Evolutionary conservation across 2,797 vertebrate species (phyloP).

Genomic region (Helarctos malayanus): DNA sequence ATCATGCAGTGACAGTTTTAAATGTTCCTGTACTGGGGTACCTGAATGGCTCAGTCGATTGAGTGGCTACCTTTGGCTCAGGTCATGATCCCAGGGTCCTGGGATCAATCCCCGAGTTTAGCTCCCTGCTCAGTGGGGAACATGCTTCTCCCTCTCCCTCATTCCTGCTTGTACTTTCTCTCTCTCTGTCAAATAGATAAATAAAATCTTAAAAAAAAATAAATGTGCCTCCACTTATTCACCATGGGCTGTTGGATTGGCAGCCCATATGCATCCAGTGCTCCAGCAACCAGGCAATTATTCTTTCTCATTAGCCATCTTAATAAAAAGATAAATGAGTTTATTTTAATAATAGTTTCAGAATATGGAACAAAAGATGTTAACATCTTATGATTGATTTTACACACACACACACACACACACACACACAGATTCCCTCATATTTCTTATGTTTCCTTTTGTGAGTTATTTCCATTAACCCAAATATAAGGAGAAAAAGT

Average conservation of each 20-base stretch:
- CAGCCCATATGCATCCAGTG: neutral
- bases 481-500: neutral
- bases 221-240: neutral
- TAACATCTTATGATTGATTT: conserved; percentile 40
- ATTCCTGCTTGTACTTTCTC: no score
- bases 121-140: no score
- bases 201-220: no score
- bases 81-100: no score
- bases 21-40: neutral
- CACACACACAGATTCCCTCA: neutral
- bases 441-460: neutral
- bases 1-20: neutral
- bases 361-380: neutral
- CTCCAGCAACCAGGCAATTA: neutral
- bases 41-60: no score
- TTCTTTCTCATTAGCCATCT: conserved; percentile 14
- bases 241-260: neutral
- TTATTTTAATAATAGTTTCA: conserved; percentile 32
- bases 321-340: conserved; percentile 36
- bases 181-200: no score
- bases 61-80: no score
- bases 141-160: no score
- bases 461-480: neutral
- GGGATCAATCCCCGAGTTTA: no score
- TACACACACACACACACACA: neutral